These are phyloP conservation scores for Labrus mixtus DNA, from an alignment of 2,113 vertebrate genomes.

Conservation along the genomic window DNA sequence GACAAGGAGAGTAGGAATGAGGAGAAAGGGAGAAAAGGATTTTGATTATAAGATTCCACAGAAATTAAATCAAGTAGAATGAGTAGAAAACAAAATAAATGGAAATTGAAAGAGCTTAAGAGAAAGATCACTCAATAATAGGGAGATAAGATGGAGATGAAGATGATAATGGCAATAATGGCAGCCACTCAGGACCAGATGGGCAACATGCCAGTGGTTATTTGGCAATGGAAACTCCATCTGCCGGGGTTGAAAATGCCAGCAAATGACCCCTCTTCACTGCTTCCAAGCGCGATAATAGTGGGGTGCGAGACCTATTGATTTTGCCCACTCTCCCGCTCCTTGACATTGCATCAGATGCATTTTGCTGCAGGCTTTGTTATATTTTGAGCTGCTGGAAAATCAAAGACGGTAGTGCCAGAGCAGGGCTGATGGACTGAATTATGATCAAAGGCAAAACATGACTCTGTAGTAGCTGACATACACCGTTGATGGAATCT, in stretches of 20 bases:
- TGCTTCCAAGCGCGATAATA: constrained; percentile 62
- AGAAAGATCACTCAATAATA: constrained; percentile 59
- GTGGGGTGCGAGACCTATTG: constrained; percentile 73
- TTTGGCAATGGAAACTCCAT: constrained; percentile 72
- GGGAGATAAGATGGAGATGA: constrained; percentile 57
- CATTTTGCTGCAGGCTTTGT: constrained; percentile 73
- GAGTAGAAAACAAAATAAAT: constrained; percentile 37
- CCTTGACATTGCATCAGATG: constrained; percentile 77
- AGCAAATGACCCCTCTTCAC: constrained; percentile 69
- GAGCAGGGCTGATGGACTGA: constrained; percentile 59
- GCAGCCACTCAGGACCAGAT: constrained; percentile 55
- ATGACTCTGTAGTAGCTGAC: constrained; percentile 53
- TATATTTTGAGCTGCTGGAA: constrained; percentile 63
- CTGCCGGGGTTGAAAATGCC: constrained; percentile 69
- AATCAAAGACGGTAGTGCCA: constrained; percentile 59
- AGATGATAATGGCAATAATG: constrained; percentile 68
- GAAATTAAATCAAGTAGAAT: constrained; percentile 21
- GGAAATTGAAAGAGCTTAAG: constrained; percentile 24
- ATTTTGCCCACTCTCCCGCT: constrained; percentile 74
- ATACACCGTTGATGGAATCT: constrained; percentile 27
- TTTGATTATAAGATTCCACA: constrained; percentile 24
- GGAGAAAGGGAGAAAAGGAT: constrained; percentile 16
- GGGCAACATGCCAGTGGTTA: constrained; percentile 69
- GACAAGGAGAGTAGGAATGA: constrained; percentile 2
- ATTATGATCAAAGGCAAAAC: constrained; percentile 74